Evolutionary conservation across 2,797 vertebrate genomes (phyloP).

Genomic region (Agapornis canus): DNA sequence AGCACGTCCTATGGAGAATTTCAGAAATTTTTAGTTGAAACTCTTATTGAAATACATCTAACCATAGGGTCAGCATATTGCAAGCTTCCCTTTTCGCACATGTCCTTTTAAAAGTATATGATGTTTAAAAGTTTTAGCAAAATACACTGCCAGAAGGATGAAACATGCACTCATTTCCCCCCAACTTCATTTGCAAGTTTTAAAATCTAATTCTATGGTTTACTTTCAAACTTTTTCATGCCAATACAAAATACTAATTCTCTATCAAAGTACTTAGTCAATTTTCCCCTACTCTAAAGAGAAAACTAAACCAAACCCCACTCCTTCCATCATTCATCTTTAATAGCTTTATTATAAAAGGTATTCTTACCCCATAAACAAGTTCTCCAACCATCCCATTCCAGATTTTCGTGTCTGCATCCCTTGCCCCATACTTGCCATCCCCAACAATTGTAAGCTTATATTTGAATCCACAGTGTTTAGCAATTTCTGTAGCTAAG

Average conservation of each 20-base stretch:
- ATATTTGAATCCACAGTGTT: constrained; percentile 98
- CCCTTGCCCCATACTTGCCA: constrained; percentile 97
- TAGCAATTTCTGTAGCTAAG: constrained; percentile 98
- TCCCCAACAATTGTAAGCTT: constrained; percentile 96
- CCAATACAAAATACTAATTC: not conserved
- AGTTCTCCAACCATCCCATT: constrained; percentile 99
- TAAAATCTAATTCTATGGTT: not conserved
- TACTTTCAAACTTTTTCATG: not conserved
- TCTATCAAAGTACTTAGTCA: not conserved
- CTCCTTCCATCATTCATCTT: not conserved
- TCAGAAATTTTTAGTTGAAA: not conserved
- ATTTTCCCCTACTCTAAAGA: not conserved
- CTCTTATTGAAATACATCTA: not conserved
- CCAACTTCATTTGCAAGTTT: not conserved
- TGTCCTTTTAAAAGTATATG: not conserved
- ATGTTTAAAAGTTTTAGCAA: not conserved
- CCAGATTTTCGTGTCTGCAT: constrained; percentile 99
- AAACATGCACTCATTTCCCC: not conserved
- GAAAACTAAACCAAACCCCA: not conserved
- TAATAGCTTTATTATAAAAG: constrained; percentile 13
- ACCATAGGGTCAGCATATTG: not conserved
- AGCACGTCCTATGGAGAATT: not conserved
- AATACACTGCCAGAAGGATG: not conserved
- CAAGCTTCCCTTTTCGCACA: not conserved
- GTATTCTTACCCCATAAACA: constrained; percentile 93